phyloP scores from a whole-genome alignment of 1,140 invertebrate genomes.

The Ephestia elutella region DNA sequence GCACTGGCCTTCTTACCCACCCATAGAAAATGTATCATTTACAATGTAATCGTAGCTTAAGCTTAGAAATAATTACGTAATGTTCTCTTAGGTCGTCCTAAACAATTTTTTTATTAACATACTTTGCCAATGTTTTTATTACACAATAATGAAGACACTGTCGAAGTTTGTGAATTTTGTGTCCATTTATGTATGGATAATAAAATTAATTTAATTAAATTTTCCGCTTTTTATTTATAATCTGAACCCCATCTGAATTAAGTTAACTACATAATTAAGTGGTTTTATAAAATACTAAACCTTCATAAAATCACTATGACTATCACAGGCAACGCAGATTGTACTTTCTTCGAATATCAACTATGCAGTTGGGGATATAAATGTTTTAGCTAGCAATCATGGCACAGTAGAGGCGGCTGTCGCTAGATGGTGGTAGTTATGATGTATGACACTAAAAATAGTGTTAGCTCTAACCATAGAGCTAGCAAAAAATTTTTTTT shows the following conservation, averaged over 20 bases:
- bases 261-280: neutral
- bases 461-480: no score
- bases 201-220: slow-evolving; percentile 57
- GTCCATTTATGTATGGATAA: slow-evolving; percentile 69
- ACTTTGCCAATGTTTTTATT: slow-evolving; percentile 65
- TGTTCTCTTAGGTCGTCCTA: slow-evolving; percentile 55
- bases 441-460: no score
- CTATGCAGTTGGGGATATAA: no score
- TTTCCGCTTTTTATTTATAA: slow-evolving; percentile 30
- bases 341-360: no score
- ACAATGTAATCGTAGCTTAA: slow-evolving; percentile 42
- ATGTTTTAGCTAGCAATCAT: no score
- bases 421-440: no score
- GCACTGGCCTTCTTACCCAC: slow-evolving; percentile 33
- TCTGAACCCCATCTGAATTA: slow-evolving; percentile 5
- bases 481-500: no score
- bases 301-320: no score
- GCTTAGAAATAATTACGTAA: slow-evolving; percentile 53
- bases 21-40: slow-evolving; percentile 25
- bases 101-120: slow-evolving; percentile 63
- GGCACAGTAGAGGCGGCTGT: no score
- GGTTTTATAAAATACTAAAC: no score
- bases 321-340: no score
- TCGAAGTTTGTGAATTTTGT: slow-evolving; percentile 53
- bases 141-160: slow-evolving; percentile 56